Evolutionary conservation across 2,888 invertebrate genomes (phyloP).

Genomic region (Scrobipalpa costella): DNA sequence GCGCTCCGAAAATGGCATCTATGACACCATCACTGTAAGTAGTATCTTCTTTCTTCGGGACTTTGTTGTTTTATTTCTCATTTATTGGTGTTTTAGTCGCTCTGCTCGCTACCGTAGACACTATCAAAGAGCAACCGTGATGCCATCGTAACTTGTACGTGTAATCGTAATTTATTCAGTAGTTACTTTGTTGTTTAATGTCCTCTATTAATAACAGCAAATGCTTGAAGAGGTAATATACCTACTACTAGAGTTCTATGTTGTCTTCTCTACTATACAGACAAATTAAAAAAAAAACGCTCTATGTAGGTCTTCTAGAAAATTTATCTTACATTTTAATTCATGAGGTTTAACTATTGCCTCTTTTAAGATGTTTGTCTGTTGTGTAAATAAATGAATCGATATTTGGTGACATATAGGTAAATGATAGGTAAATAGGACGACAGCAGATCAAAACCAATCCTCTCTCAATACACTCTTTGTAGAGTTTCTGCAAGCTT

Average conservation of each 20-base stretch:
- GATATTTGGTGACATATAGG: no score
- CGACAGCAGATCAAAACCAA: no score
- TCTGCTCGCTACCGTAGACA: background rate
- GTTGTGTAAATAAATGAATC: no score
- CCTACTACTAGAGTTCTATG: no score
- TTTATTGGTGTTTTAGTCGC: background rate
- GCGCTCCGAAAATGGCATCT: conserved; percentile 70
- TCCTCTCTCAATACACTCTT: no score
- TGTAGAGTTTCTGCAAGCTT: background rate
- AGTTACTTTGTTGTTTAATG: conserved; percentile 4
- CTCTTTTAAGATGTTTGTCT: no score
- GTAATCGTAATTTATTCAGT: background rate
- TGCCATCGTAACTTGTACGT: background rate
- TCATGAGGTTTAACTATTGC: no score
- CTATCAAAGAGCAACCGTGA: conserved; percentile 1
- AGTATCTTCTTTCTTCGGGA: no score
- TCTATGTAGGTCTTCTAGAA: no score
- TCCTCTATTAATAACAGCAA: background rate
- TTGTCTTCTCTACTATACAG: background rate
- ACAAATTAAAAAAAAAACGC: no score
- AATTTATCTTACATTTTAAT: no score
- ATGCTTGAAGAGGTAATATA: background rate
- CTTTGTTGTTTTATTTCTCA: background rate
- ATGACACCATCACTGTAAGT: conserved; percentile 75
- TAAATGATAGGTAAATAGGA: no score